Evolutionary conservation across 2,888 invertebrate genomes (phyloP).

Genomic region (Gryllus longicercus): DNA sequence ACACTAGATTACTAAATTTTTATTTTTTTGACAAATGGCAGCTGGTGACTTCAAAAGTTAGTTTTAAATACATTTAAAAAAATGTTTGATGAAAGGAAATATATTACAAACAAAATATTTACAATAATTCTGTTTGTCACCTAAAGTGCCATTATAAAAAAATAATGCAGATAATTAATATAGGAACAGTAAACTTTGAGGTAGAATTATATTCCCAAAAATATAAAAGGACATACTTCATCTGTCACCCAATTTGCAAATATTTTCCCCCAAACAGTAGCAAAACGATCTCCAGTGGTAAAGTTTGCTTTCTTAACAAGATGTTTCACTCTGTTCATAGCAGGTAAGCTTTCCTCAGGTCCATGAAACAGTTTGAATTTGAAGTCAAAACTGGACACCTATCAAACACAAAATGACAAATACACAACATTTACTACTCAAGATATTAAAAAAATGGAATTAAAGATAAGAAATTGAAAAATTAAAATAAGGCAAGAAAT

Average conservation of each 20-base stretch:
- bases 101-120: not conserved
- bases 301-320: constrained; percentile 58
- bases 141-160: not conserved
- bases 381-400: constrained; percentile 62
- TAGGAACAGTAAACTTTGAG: not conserved
- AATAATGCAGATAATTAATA: not conserved
- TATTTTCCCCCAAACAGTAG: constrained; percentile 67
- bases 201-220: not conserved
- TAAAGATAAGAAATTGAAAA: not conserved
- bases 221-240: constrained; percentile 52
- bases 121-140: too few relatives aligned
- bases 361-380: constrained; percentile 53
- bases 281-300: constrained; percentile 58
- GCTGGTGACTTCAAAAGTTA: too few relatives aligned
- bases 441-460: not conserved
- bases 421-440: too few relatives aligned
- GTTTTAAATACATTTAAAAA: not conserved
- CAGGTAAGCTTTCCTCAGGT: constrained; percentile 66
- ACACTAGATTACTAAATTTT: constrained; percentile 12
- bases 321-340: constrained; percentile 63
- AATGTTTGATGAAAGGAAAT: not conserved
- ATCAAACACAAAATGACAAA: constrained; percentile 37
- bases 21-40: not conserved
- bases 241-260: constrained; percentile 76
- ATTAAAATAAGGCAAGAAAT: too few relatives aligned